A percentile compares a stretch with the other conserved stretches of the same genome.
phyloP scores from a whole-genome alignment of 2,888 invertebrate genomes.

The Beris chalybata region DNA sequence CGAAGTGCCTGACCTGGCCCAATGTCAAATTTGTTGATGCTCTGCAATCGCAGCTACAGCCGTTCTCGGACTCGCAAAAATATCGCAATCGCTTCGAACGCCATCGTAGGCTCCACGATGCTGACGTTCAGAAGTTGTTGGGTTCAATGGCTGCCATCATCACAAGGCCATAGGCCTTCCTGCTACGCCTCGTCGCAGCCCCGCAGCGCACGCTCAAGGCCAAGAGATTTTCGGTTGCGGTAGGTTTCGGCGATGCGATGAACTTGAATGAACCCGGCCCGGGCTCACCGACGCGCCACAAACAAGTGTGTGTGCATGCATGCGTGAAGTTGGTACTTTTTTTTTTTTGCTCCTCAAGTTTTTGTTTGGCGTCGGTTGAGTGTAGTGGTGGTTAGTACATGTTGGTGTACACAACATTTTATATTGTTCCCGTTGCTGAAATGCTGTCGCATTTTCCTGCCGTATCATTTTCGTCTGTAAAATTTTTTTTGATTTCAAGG shows the following conservation, averaged over 20 bases:
- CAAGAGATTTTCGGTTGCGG: conserved; percentile 47
- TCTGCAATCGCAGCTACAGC: conserved; percentile 28
- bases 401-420: too few relatives aligned
- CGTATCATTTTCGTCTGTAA: conserved; percentile 35
- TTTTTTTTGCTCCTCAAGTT: conserved; percentile 18
- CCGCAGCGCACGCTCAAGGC: conserved; percentile 43
- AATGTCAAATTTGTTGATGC: conserved; percentile 44
- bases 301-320: conserved; percentile 26
- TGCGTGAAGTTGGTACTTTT: conserved; percentile 34
- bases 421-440: conserved; percentile 16
- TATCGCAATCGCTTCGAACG: neutral
- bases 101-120: conserved; percentile 13
- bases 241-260: conserved; percentile 41
- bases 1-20: conserved; percentile 44
- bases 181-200: conserved; percentile 23
- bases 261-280: conserved; percentile 6
- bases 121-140: conserved; percentile 22
- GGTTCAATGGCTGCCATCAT: conserved; percentile 26
- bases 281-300: neutral
- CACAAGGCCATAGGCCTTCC: conserved; percentile 27
- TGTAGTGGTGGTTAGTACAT: too few relatives aligned
- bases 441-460: conserved; percentile 24
- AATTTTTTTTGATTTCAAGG: conserved; percentile 33
- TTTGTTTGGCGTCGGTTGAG: conserved; percentile 7
- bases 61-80: conserved; percentile 3